Evolutionary conservation across 2,888 invertebrate species (phyloP).

Genomic region (Minunthozetes semirufus): DNA sequence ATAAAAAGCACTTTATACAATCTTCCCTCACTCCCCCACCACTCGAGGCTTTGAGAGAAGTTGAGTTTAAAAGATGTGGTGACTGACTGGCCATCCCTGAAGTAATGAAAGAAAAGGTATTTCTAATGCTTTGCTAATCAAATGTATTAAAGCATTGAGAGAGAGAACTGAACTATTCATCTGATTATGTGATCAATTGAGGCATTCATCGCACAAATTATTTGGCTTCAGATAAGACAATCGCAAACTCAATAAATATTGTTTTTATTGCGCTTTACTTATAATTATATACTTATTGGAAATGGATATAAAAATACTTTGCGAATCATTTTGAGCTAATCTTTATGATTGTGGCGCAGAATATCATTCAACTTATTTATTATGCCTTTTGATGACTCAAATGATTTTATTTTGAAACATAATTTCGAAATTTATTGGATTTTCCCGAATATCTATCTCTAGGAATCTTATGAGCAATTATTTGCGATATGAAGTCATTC

Average conservation of each 20-base stretch:
- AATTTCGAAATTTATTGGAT: slow-evolving; percentile 14
- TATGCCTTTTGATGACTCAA: not conserved
- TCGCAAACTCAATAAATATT: slow-evolving; percentile 20
- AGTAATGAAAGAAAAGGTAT: not conserved
- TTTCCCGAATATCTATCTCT: slow-evolving; percentile 2
- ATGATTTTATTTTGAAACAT: not conserved
- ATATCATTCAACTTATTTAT: not conserved
- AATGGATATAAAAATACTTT: slow-evolving; percentile 11
- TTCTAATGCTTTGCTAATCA: slow-evolving; percentile 19
- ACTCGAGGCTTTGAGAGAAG: too few species aligned
- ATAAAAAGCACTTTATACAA: too few species aligned
- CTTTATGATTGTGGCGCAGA: not conserved
- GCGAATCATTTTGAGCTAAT: not conserved
- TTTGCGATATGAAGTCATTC: slow-evolving; percentile 8
- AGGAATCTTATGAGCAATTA: slow-evolving; percentile 13
- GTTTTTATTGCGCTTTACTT: slow-evolving; percentile 9
- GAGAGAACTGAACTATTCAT: not conserved
- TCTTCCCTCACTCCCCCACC: too few species aligned
- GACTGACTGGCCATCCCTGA: not conserved
- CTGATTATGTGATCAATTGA: slow-evolving; percentile 16
- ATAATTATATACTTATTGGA: slow-evolving; percentile 22
- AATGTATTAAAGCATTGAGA: not conserved
- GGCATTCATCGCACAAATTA: slow-evolving; percentile 1
- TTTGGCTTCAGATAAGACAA: slow-evolving; percentile 25
- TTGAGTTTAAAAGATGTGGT: not conserved